A percentile compares a stretch with the other conserved stretches of the same genome.
These are phyloP conservation scores for Styela plicata DNA, from an alignment of 23 tunicate species.

Conservation along the genomic window DNA sequence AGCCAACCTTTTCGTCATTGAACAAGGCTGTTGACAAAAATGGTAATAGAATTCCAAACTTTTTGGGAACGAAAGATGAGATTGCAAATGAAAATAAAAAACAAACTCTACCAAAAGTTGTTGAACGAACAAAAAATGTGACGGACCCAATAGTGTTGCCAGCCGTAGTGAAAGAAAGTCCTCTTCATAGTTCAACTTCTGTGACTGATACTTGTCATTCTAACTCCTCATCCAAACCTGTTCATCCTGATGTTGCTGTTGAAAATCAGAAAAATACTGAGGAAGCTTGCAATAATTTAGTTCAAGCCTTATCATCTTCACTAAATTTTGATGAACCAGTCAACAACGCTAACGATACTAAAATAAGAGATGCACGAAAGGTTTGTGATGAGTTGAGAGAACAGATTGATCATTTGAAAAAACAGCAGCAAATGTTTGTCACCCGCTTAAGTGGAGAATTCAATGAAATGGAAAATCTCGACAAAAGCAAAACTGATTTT, in stretches of 20 bases:
- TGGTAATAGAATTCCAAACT: background rate
- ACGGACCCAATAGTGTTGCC: background rate
- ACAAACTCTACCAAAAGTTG: background rate
- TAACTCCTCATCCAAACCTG: background rate
- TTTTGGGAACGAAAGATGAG: constrained; percentile 9
- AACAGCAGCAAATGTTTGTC: constrained; percentile 50
- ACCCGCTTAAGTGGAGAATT: constrained; percentile 6
- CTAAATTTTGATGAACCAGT: background rate
- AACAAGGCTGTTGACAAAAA: constrained; percentile 13
- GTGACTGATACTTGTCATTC: background rate
- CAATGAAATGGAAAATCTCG: background rate
- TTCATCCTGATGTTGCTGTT: background rate
- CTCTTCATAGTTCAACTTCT: constrained; percentile 16
- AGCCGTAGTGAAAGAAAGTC: background rate
- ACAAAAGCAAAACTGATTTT: background rate
- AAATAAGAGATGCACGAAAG: constrained; percentile 43
- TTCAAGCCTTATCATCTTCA: background rate
- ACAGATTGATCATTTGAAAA: constrained; percentile 54
- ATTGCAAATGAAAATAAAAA: constrained; percentile 1
- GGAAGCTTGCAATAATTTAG: background rate
- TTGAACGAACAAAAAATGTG: background rate
- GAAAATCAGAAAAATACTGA: background rate
- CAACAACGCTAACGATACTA: constrained; percentile 8
- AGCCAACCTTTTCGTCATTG: constrained; percentile 51
- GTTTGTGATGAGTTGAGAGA: constrained; percentile 60